Conservation (phyloP, 2,797 vertebrate species). For the Sebastes steindachneri region DNA sequence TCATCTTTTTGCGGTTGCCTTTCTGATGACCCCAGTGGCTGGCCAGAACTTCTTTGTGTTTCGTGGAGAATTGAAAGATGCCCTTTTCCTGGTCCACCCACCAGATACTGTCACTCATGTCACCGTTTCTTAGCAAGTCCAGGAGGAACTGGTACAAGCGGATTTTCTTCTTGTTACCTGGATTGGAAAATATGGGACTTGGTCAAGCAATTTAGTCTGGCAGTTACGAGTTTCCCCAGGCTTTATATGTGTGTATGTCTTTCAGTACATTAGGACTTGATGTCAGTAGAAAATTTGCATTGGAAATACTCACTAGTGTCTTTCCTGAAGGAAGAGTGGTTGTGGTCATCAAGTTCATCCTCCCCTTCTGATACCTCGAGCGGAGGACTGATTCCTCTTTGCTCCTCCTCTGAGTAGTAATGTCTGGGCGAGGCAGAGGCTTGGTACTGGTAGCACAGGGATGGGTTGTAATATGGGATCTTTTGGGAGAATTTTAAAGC, state of each 20-base stretch:
- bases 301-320: conserved; percentile 84
- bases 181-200: conserved; percentile 50
- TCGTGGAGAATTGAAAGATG: conserved; percentile 99
- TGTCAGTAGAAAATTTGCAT: neutral
- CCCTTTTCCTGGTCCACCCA: conserved; percentile 98
- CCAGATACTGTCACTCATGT: conserved; percentile 99
- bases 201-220: neutral
- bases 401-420: conserved; percentile 93
- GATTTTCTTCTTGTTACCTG: conserved; percentile 95
- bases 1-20: conserved; percentile 99
- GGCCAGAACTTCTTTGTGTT: conserved; percentile 95
- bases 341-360: conserved; percentile 81
- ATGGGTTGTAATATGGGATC: conserved; percentile 88
- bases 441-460: conserved; percentile 84
- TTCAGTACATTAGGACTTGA: neutral
- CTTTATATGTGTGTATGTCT: neutral
- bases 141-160: conserved; percentile 97
- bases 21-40: conserved; percentile 96
- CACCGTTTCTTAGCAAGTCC: conserved; percentile 91
- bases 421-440: conserved; percentile 79
- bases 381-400: conserved; percentile 82
- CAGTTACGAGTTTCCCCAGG: neutral
- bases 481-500: conserved; percentile 61
- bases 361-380: conserved; percentile 95
- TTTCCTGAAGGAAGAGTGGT: conserved; percentile 83